These are phyloP conservation scores for Corapipo altera DNA, from an alignment of 2,113 vertebrate genomes.

Conservation along the genomic window DNA sequence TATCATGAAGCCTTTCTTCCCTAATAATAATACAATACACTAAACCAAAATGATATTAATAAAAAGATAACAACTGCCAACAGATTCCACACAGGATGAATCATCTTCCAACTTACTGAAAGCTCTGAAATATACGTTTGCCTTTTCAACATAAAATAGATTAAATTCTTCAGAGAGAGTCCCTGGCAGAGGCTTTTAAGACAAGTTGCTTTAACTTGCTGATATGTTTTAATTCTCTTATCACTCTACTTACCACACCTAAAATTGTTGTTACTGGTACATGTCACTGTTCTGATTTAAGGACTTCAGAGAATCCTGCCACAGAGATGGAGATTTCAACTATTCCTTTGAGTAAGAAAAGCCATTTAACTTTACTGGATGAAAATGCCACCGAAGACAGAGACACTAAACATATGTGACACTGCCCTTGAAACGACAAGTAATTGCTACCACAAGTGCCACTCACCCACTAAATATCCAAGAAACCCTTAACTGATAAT, in stretches of 20 bases:
- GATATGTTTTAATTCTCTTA: background rate
- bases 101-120: background rate
- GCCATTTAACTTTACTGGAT: conserved; percentile 6
- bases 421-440: conserved; percentile 41
- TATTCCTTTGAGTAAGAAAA: background rate
- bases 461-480: conserved; percentile 28
- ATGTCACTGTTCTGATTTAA: background rate
- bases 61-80: background rate
- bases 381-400: conserved; percentile 28
- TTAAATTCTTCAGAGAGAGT: background rate
- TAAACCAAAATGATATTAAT: background rate
- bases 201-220: background rate
- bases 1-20: background rate
- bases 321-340: background rate
- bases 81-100: background rate
- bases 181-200: background rate
- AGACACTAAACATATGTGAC: conserved; percentile 11
- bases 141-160: background rate
- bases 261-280: background rate
- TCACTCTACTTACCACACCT: background rate
- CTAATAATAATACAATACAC: background rate
- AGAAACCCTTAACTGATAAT: conserved; percentile 42
- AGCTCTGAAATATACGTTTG: background rate
- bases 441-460: conserved; percentile 53
- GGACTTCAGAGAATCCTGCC: background rate